Evolutionary conservation across 2,113 vertebrate species (phyloP), one percentile per base, ranked within the genome.

Genomic region (Hiodon tergisus): DNA sequence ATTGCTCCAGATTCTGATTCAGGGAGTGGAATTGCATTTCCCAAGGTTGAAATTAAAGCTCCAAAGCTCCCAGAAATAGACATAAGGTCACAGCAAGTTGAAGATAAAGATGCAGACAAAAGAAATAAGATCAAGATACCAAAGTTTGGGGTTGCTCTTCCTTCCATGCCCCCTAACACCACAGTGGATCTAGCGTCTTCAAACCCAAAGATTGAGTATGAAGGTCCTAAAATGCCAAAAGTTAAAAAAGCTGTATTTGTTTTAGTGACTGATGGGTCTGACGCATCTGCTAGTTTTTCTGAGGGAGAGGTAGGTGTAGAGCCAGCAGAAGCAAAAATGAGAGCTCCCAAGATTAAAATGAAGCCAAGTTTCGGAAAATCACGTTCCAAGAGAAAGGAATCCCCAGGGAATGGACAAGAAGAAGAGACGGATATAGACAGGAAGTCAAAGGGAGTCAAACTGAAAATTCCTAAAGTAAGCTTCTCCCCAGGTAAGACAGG

Each of bases 101-200:
- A 78, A 2, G 47, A 78, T 54, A 83, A 84, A 58, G 76, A 84
- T 76, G 53, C 50, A 0, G 82, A 85, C 9, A 67, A 77, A 50
- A 83, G 58, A 3, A 78, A 85, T 13, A 91, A 90, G 83, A 83
- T 92, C 50, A 93, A 92, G 85, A 82, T 94, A 69, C 92, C 92
- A 0, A 92, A 90, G 58, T 91, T 94, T 67, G 89, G 90, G 4
- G 75, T 93, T 3, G 84, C 83, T 14, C 80, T 92, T 71, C 88
- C 92, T 2, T 87, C 86, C 48, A 85, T 91, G 1, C 83, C 81
- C 1, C 82, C 88, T 2, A 77, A 70, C 4, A 85, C 85, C 8
- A 83, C 80, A 0, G 79, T 78, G 0, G 84, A 84, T 10, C 58
- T 80, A 57, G 74, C 70, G 78, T 79, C 66, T 2, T 10, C 61